Conservation (phyloP, 1,140 invertebrate species). For the Steinernema feltiae region DNA sequence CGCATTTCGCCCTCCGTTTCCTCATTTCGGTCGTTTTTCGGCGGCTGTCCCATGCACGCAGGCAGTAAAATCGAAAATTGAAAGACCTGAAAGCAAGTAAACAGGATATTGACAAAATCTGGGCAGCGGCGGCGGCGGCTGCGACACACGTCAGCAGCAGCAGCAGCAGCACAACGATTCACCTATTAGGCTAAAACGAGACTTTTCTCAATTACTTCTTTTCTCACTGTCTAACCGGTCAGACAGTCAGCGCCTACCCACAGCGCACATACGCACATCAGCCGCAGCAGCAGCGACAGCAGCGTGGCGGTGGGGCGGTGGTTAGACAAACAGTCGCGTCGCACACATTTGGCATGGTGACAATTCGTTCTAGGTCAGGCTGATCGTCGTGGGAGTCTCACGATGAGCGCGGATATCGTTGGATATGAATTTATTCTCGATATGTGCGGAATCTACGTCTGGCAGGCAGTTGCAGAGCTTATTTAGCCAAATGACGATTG, state of each 20-base stretch:
- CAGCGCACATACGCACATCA: neutral
- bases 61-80: neutral
- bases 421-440: neutral
- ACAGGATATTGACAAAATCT: too few species aligned
- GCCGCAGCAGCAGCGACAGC: too few species aligned
- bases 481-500: constrained; percentile 41
- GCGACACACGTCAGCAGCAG: too few species aligned
- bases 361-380: neutral
- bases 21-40: neutral
- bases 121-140: too few species aligned
- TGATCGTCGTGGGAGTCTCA: neutral
- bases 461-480: too few species aligned
- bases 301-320: too few species aligned
- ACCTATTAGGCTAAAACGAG: too few species aligned
- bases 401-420: neutral
- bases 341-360: neutral
- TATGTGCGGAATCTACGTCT: too few species aligned
- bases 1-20: neutral
- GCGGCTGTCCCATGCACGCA: constrained; percentile 10
- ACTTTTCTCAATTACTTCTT: too few species aligned
- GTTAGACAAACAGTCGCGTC: neutral
- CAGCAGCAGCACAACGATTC: too few species aligned
- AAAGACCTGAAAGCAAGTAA: neutral
- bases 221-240: neutral
- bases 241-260: neutral